Evolutionary conservation across 2,797 vertebrate genomes (phyloP).

Genomic region (Poeciliopsis presidionis): DNA sequence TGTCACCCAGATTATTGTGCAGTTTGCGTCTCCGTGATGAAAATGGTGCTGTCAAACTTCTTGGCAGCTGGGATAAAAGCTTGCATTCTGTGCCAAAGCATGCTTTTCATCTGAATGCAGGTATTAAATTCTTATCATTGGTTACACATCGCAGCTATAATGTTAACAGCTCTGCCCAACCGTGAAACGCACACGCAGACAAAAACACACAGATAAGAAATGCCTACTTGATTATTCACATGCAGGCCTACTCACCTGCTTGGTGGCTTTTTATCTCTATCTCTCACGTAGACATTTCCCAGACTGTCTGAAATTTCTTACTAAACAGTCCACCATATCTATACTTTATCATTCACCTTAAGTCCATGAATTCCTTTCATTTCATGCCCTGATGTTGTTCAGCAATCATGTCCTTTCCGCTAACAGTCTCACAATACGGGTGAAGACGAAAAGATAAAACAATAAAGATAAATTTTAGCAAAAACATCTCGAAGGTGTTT

Average conservation of each 20-base stretch:
- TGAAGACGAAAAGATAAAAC: background rate
- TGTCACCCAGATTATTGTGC: constrained; percentile 48
- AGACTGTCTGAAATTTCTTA: constrained; percentile 33
- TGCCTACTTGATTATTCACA: constrained; percentile 41
- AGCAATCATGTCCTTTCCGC: background rate
- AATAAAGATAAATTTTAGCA: background rate
- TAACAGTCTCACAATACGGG: background rate
- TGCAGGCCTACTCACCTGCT: constrained; percentile 29
- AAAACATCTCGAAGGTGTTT: background rate
- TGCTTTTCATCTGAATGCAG: constrained; percentile 53
- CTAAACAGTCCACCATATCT: constrained; percentile 10
- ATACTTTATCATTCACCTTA: constrained; percentile 1
- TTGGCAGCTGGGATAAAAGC: constrained; percentile 46
- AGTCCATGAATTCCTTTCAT: background rate
- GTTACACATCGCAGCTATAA: constrained; percentile 62
- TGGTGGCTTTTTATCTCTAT: constrained; percentile 30
- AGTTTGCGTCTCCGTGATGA: constrained; percentile 24
- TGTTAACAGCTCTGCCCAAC: constrained; percentile 55
- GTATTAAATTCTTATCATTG: constrained; percentile 64
- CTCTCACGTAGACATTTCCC: constrained; percentile 34
- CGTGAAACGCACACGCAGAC: constrained; percentile 50
- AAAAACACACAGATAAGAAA: constrained; percentile 46
- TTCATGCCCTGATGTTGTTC: constrained; percentile 11
- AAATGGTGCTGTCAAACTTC: constrained; percentile 53
- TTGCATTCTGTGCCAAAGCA: constrained; percentile 46